phyloP scores from a whole-genome alignment of 2,113 vertebrate genomes.

The Rhinoderma darwinii region DNA sequence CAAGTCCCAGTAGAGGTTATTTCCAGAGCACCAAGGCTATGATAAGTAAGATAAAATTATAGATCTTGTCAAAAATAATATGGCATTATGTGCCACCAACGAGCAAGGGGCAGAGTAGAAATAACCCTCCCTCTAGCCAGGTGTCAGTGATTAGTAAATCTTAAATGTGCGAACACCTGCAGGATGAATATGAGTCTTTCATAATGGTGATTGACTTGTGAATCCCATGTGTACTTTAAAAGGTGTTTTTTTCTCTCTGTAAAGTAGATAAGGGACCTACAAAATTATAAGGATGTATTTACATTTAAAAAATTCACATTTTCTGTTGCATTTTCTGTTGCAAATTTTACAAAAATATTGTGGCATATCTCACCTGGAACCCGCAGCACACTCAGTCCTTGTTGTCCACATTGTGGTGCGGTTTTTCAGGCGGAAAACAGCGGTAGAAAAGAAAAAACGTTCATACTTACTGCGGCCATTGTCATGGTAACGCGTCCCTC shows the following conservation, averaged over 20 bases:
- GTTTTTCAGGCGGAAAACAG: too few relatives aligned
- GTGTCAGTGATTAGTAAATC: neutral
- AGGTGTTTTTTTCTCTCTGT: neutral
- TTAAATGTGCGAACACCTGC: neutral
- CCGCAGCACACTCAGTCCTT: too few relatives aligned
- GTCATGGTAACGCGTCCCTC: too few relatives aligned
- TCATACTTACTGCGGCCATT: too few relatives aligned
- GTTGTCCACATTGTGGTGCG: too few relatives aligned
- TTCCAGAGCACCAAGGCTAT: slow-evolving; percentile 22
- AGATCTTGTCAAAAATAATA: slow-evolving; percentile 22
- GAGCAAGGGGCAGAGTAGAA: neutral
- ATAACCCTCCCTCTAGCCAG: neutral
- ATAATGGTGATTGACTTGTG: neutral
- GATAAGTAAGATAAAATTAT: slow-evolving; percentile 29
- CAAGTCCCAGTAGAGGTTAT: neutral
- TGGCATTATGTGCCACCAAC: slow-evolving; percentile 16
- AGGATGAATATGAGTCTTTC: neutral
- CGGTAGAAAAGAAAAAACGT: too few relatives aligned
- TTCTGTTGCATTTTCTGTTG: too few relatives aligned
- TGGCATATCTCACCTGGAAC: too few relatives aligned
- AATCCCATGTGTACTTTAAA: neutral
- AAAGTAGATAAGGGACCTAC: neutral
- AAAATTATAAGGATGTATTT: neutral
- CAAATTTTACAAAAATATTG: too few relatives aligned
- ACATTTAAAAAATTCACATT: too few relatives aligned